phyloP scores from a whole-genome alignment of 2,113 vertebrate genomes.

The Gallinago paraguaiae region DNA sequence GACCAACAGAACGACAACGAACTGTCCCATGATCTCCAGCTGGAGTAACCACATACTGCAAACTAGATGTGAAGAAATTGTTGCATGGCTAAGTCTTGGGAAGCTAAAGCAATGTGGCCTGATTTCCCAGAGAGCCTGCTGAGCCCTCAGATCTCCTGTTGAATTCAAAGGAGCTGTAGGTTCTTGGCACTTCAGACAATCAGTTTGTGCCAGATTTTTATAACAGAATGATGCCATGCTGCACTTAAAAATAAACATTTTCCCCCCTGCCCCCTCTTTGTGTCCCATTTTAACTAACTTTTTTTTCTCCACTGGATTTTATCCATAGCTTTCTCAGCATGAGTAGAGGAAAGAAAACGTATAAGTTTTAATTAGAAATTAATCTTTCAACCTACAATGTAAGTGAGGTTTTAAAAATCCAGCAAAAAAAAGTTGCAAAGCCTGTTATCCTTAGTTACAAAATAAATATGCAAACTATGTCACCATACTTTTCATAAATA shows the following conservation, averaged over 20 bases:
- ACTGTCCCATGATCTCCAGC: not conserved
- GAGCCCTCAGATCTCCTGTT: not conserved
- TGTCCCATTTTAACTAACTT: constrained; percentile 47
- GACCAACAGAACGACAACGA: rapidly evolving
- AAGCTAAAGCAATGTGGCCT: not conserved
- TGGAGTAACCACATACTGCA: not conserved
- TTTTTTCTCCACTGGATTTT: not conserved
- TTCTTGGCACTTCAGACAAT: constrained; percentile 39
- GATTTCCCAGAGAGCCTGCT: not conserved
- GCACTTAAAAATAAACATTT: constrained; percentile 61
- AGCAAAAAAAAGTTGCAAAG: not conserved
- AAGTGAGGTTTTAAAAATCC: not conserved
- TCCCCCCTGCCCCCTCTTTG: not conserved
- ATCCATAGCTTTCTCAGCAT: not conserved
- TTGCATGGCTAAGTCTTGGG: not conserved
- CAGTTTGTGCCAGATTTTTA: constrained; percentile 38
- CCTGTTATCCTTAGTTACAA: constrained; percentile 15
- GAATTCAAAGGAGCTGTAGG: constrained; percentile 49
- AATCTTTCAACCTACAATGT: constrained; percentile 24
- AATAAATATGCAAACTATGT: constrained; percentile 1
- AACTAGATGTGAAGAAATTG: not conserved
- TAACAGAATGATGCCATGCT: constrained; percentile 64
- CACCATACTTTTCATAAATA: not conserved
- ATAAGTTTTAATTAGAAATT: constrained; percentile 3
- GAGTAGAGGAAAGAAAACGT: not conserved